Evolutionary conservation across 2,888 invertebrate genomes (phyloP).

Genomic region (Epinotia bilunana): DNA sequence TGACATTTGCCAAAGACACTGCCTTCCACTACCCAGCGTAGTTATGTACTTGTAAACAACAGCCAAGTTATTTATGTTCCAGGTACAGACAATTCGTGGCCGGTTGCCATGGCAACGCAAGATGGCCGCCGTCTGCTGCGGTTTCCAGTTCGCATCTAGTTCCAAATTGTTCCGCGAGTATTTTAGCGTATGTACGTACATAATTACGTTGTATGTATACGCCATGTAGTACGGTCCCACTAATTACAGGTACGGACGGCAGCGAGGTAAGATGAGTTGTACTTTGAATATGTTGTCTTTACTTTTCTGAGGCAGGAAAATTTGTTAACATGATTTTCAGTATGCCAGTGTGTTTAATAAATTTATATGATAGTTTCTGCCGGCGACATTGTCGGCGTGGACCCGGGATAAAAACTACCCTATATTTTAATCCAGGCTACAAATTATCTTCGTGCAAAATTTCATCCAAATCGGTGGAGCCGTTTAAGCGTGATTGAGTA

Average conservation of each 20-base stretch:
- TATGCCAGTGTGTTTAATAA: neutral
- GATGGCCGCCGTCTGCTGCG: constrained; percentile 81
- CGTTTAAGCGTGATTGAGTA: too few species aligned
- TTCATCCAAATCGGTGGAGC: too few species aligned
- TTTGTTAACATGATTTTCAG: neutral
- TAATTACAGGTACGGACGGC: constrained; percentile 77
- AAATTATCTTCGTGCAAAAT: too few species aligned
- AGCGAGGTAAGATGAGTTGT: constrained; percentile 43
- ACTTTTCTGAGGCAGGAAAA: neutral
- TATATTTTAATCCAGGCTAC: too few species aligned
- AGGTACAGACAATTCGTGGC: constrained; percentile 78
- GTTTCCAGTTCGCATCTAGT: constrained; percentile 81
- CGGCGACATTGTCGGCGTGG: too few species aligned
- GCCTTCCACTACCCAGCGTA: constrained; percentile 22
- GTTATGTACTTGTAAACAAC: constrained; percentile 64
- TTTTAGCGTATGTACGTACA: constrained; percentile 79
- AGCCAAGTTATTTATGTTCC: constrained; percentile 75
- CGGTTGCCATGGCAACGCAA: constrained; percentile 78
- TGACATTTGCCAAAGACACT: neutral
- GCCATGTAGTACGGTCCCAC: constrained; percentile 78
- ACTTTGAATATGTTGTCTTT: neutral
- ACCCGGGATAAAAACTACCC: too few species aligned
- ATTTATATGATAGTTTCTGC: too few species aligned
- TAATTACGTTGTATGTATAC: constrained; percentile 78
- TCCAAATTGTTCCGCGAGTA: constrained; percentile 81